Percentiles rank a stretch among this genome's conserved stretches.
These are phyloP conservation scores for Anguilla marmorata DNA, from an alignment of 2,797 vertebrate genomes.

Conservation along the genomic window DNA sequence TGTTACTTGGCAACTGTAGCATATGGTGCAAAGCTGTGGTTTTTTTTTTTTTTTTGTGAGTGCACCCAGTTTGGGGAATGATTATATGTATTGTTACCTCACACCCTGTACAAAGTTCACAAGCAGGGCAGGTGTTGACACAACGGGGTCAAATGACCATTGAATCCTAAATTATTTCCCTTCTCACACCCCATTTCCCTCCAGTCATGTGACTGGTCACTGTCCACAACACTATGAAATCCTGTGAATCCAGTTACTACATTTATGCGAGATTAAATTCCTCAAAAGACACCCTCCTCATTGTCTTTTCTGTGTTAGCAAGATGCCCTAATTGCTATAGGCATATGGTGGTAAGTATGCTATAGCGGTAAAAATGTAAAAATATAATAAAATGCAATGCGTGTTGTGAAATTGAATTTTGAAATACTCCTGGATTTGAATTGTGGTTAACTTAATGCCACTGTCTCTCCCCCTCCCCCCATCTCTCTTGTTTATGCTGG, in stretches of 20 bases:
- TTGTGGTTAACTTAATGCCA: slow-evolving; percentile 22
- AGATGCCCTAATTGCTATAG: background rate
- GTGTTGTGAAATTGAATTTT: background rate
- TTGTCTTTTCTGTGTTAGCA: background rate
- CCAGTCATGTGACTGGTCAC: slow-evolving; percentile 62
- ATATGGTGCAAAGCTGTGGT: background rate
- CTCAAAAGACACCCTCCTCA: background rate
- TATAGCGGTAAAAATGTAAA: background rate
- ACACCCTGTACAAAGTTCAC: slow-evolving; percentile 65
- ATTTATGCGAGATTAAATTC: background rate
- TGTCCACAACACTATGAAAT: slow-evolving; percentile 47
- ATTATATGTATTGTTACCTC: slow-evolving; percentile 36
- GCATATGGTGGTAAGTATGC: background rate
- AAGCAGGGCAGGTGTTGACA: slow-evolving; percentile 68
- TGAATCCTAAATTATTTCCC: slow-evolving; percentile 70
- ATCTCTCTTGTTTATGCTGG: slow-evolving; percentile 4
- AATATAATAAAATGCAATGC: background rate
- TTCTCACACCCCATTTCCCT: slow-evolving; percentile 63
- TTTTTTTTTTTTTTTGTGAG: background rate
- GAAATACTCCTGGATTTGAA: background rate
- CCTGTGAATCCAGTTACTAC: slow-evolving; percentile 32
- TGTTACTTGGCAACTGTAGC: background rate
- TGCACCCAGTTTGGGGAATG: background rate
- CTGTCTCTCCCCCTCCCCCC: slow-evolving; percentile 36
- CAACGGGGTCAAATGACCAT: slow-evolving; percentile 70